These are phyloP conservation scores for Cirrhinus mrigala DNA, from an alignment of 2,797 vertebrate species.

Conservation along the genomic window DNA sequence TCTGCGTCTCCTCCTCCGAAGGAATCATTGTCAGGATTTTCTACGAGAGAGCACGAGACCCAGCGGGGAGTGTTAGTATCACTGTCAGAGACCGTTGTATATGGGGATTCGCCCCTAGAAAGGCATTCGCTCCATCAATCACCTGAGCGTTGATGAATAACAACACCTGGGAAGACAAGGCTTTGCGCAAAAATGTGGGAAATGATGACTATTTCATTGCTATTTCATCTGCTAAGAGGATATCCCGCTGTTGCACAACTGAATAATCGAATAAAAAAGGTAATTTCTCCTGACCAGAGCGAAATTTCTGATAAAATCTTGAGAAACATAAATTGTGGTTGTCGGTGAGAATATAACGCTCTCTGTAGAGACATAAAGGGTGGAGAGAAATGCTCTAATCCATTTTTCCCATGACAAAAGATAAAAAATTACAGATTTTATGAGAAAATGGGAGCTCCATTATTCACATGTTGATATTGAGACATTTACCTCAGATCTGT, in stretches of 20 bases:
- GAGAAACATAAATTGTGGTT: constrained; percentile 10
- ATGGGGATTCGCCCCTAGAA: constrained; percentile 48
- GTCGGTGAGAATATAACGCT: constrained; percentile 4
- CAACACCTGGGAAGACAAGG: constrained; percentile 33
- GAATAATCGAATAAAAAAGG: constrained; percentile 54
- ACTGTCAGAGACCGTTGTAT: constrained; percentile 5
- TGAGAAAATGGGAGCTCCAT: constrained; percentile 64
- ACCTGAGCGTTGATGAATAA: constrained; percentile 29
- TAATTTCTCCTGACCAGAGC: constrained; percentile 16
- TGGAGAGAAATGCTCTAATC: constrained; percentile 50
- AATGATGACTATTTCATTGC: not conserved
- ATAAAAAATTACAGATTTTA: constrained; percentile 65
- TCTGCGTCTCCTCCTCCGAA: constrained; percentile 96
- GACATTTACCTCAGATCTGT: constrained; percentile 58
- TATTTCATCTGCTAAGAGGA: not conserved
- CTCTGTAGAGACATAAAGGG: constrained; percentile 56
- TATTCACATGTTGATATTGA: constrained; percentile 63
- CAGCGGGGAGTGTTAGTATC: constrained; percentile 7
- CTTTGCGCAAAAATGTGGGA: not conserved
- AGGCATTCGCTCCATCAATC: constrained; percentile 27
- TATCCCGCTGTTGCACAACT: constrained; percentile 49
- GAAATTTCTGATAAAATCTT: constrained; percentile 23
- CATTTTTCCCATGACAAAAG: constrained; percentile 57
- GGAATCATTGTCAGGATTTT: constrained; percentile 99
- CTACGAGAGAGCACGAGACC: constrained; percentile 69